Evolutionary conservation across 2,888 invertebrate genomes (phyloP), one percentile per base, ranked within the genome.

Genomic region (Tridacna crocea): DNA sequence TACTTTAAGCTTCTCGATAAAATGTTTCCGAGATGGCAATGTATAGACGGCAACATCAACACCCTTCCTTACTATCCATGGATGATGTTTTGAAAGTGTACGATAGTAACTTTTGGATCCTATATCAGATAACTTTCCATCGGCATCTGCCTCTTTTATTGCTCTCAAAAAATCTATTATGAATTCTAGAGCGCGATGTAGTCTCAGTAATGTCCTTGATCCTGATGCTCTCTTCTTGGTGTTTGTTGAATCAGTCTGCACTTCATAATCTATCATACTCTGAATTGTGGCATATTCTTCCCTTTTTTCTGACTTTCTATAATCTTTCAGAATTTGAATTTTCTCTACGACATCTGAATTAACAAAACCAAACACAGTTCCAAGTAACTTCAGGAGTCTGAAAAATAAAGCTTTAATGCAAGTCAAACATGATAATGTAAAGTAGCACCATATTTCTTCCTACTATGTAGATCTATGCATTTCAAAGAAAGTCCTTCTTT

Each of bases 181-280:
- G 95, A 99, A 99, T 94, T 98, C 98, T 92, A 99, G 95, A 13
- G 98, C 98, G 93, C 99, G 95, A 94, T 99, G 98, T 75, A 99
- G 95, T 88, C 98, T 96, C 27, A 99, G 95, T 91, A 99, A 95
- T 3, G 99, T 99, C 83, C 99, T 95, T 80, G 97, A 96, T 3
- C 98, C 99, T 0, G 98, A 98, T 0, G 96, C 96, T 61, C 89
- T 91, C 63, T 87, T 88, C 75, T 91, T 91, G 36, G 82, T 96
- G 15, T 96, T 95, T 2, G 97, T 95, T 70, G 97, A 95, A 19
- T 96, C 96, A 0, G 96, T 95, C 12, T 96, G 96, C 89, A 96
- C 96, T 94, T 99, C 99, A 94, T 97, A 97, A 72, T 96, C 95
- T 92, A 98, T 96, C 98, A 99, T 98, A 72, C 96, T 96, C 93